Evolutionary conservation across 2,113 vertebrate species (phyloP), one percentile per base, ranked within the genome.

Genomic region (Gymnarchus niloticus): DNA sequence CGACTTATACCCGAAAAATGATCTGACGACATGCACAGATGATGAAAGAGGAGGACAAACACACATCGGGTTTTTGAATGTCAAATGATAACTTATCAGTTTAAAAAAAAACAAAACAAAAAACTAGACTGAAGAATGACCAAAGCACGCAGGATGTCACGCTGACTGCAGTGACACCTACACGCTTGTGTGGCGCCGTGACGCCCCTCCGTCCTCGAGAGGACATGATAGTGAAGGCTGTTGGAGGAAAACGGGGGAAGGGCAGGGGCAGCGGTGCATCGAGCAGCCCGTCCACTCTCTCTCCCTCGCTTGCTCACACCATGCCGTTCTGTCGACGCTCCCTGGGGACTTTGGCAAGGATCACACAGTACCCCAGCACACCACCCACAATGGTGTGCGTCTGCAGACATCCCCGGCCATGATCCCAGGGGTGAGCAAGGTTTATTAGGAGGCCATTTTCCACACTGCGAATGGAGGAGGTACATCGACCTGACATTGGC

Each of bases 341-440:
- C 41, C 57, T n/a, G 69, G 48, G 81, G 56, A 86, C 61, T 61
- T 84, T n/a, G 17, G 23, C 17, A 19, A 28, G 82, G 83, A 88
- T 86, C 86, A 88, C 25, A 81, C 56, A 2, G 52, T 73, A 48
- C 65, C 48, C 56, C 85, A 80, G 59, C 37, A 51, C 56, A 73
- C 77, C 6, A 81, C 56, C 54, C 85, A 88, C 84, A 65, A 84
- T 51, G 33, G 49, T 9, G 1, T 17, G 3, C 6, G 76, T 54
- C 57, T 81, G 57, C 41, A 57, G 56, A 76, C 61, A 33, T 61
- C 81, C 56, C 33, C 19, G 76, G 48, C 76, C 49, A 48, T 23
- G 3, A 9, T 19, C 7, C 0, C 17, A 14, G 8, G 7, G 73
- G 73, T 77, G 73, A 77, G 21, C 28, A 73, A 52, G 37, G 61